These are phyloP conservation scores for Thaleichthys pacificus DNA, from an alignment of 2,797 vertebrate species.

Conservation along the genomic window DNA sequence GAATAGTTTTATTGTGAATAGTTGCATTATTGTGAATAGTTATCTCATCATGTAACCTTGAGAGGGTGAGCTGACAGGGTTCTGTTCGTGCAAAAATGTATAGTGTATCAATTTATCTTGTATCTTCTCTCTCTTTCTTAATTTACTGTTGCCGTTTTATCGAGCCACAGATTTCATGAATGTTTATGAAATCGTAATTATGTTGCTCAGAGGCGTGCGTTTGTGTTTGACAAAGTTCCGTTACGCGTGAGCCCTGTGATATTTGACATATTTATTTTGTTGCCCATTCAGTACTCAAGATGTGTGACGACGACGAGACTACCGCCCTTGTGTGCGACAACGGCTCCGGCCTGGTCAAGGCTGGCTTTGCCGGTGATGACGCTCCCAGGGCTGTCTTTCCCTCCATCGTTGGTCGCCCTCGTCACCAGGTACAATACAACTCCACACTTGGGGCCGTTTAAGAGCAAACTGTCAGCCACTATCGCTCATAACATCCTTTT, in stretches of 20 bases:
- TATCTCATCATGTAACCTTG: not conserved
- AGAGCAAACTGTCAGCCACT: not conserved
- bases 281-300: slow-evolving; percentile 75
- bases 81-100: not conserved
- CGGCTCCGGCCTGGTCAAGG: slow-evolving; percentile 97
- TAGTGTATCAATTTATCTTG: not conserved
- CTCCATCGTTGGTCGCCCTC: slow-evolving; percentile 98
- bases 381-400: slow-evolving; percentile 97
- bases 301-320: slow-evolving; percentile 98
- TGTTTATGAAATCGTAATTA: not conserved
- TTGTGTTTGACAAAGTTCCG: not conserved
- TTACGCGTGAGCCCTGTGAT: not conserved
- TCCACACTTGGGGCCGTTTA: not conserved
- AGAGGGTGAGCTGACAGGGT: not conserved
- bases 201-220: not conserved
- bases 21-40: not conserved
- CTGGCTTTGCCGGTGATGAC: slow-evolving; percentile 96
- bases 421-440: slow-evolving; percentile 87
- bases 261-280: slow-evolving; percentile 9
- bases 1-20: not conserved
- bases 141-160: not conserved
- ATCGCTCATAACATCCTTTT: not conserved
- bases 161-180: no score
- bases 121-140: not conserved
- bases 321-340: slow-evolving; percentile 98